Evolutionary conservation across 2,888 invertebrate genomes (phyloP).

Genomic region (Cheilosia grossa): DNA sequence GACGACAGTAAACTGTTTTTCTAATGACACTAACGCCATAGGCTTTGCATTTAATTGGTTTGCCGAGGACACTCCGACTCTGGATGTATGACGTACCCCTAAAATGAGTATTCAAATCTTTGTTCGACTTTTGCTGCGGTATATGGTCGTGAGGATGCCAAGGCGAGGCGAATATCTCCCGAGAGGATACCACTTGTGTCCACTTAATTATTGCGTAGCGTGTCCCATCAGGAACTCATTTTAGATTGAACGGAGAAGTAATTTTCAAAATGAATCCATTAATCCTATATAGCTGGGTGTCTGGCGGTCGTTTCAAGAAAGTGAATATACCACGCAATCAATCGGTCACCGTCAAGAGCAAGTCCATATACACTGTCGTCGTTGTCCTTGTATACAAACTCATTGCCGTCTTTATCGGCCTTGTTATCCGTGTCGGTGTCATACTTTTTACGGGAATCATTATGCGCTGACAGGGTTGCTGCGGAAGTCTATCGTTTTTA

Average conservation of each 20-base stretch:
- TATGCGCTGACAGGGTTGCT: not conserved
- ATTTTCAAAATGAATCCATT: slow-evolving; percentile 72
- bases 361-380: slow-evolving; percentile 15
- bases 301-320: not conserved
- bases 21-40: slow-evolving; percentile 8
- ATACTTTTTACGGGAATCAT: not conserved
- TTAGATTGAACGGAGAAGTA: slow-evolving; percentile 53
- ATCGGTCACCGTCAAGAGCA: slow-evolving; percentile 64
- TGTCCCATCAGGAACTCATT: slow-evolving; percentile 56
- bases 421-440: slow-evolving; percentile 51
- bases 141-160: slow-evolving; percentile 21
- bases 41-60: slow-evolving; percentile 63
- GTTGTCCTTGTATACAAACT: slow-evolving; percentile 31
- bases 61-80: slow-evolving; percentile 38
- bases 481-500: slow-evolving; percentile 19
- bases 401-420: slow-evolving; percentile 56
- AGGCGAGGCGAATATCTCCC: not conserved
- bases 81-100: slow-evolving; percentile 19
- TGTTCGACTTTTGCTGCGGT: not conserved
- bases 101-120: slow-evolving; percentile 46
- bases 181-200: slow-evolving; percentile 51
- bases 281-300: slow-evolving; percentile 28
- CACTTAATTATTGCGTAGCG: slow-evolving; percentile 69
- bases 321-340: slow-evolving; percentile 42
- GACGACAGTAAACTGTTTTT: slow-evolving; percentile 24